Evolutionary conservation across 2,113 vertebrate genomes (phyloP), one percentile per base, ranked within the genome.

Genomic region (Syngnathoides biaculeatus): DNA sequence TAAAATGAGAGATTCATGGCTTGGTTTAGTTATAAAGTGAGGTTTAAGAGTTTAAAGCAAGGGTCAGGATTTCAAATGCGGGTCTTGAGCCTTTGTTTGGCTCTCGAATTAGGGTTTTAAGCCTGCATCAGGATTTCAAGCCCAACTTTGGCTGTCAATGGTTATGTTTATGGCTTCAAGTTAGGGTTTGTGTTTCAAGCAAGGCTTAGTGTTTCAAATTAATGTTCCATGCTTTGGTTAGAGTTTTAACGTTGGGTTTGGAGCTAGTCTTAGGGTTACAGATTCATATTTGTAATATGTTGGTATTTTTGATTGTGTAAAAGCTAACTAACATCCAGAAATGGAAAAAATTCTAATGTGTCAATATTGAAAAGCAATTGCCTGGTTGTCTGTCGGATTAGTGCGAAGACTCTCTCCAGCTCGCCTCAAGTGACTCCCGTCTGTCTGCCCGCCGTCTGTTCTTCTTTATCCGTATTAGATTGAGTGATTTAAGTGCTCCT

Each of bases 401-500:
- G 39, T 24, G 26, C 24, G 64, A 39, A 24, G 68, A 45, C 56
- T 62, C 27, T 22, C 8, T 52, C 10, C 10, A 0, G 35, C 12
- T 58, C 6, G 30, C 26, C 26, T 27, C 55, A 17, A 17, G 55
- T 57, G 55, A 30, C 26, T 57, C 52, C 43, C 2, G 10, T 10
- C 8, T 66, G 50, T 66, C 26, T 11, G 40, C 42, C 65, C 58
- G 50, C 22, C 62, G 70, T 42, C 52, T 60, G 62, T 68, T 70
- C 12, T 7, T 57, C 26, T 42, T 43, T n/a, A 62, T 42, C 60
- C 14, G 39, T 43, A 62, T 62, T 62, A 62, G 40, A 62, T 62
- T 13, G 14, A 62, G 26, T 40, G 30, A 12, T 62, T 62, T 78
- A 79, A 87, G 81, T 82, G 79, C 71, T 62, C 64, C 71, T 79